Evolutionary conservation across 1,140 invertebrate genomes (phyloP).

Genomic region (Brachionus rubens): DNA sequence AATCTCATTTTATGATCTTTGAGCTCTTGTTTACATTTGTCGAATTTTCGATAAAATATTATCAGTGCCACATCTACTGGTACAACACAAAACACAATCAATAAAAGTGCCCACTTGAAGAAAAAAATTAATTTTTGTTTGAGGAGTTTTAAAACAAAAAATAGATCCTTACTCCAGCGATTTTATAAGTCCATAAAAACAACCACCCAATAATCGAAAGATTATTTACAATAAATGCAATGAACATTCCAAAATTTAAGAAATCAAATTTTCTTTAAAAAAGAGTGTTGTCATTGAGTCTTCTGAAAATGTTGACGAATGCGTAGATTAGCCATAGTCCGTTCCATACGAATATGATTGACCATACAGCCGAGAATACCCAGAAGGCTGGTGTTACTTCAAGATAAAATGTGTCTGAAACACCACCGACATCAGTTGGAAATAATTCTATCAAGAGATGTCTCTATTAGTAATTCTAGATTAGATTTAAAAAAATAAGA

Average conservation of each 20-base stretch:
- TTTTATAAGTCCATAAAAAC: slow-evolving; percentile 52
- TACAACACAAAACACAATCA: slow-evolving; percentile 40
- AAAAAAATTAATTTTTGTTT: not conserved
- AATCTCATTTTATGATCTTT: slow-evolving; percentile 9
- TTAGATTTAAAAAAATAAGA: not conserved
- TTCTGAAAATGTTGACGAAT: slow-evolving; percentile 50
- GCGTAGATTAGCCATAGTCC: slow-evolving; percentile 52
- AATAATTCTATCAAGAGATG: slow-evolving; percentile 51
- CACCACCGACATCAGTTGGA: slow-evolving; percentile 50
- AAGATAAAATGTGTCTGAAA: slow-evolving; percentile 50
- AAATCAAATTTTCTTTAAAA: slow-evolving; percentile 49
- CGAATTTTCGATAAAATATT: not conserved
- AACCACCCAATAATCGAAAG: slow-evolving; percentile 53
- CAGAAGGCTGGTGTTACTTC: slow-evolving; percentile 55
- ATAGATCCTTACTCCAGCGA: slow-evolving; percentile 49
- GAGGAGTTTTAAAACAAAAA: not conserved
- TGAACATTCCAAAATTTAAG: slow-evolving; percentile 50
- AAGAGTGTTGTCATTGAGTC: slow-evolving; percentile 48
- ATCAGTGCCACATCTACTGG: slow-evolving; percentile 5
- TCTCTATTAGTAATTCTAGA: not conserved
- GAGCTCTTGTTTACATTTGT: slow-evolving; percentile 15
- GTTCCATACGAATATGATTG: slow-evolving; percentile 54
- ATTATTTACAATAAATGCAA: slow-evolving; percentile 50
- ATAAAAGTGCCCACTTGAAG: slow-evolving; percentile 40
- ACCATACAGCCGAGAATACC: slow-evolving; percentile 55